Evolutionary conservation across 2,888 invertebrate genomes (phyloP), one percentile per base, ranked within the genome.

Genomic region (Odontothrips loti): DNA sequence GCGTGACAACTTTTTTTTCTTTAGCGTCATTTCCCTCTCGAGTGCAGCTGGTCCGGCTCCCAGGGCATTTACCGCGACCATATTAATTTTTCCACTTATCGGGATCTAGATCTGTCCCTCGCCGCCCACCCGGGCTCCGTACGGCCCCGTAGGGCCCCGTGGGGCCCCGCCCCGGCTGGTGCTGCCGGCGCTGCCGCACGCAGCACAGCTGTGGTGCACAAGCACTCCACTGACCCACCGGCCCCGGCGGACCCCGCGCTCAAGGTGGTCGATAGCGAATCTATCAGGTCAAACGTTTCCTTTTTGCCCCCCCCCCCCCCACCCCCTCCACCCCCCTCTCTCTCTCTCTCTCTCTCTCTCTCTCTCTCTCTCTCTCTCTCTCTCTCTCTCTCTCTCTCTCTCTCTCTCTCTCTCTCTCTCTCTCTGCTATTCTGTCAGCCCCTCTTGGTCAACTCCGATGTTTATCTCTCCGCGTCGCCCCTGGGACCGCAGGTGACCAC

Each of bases 21-120:
- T 43, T 43, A 6, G 3, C 34, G 34, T 43, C 34, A 43, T 43
- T 43, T 43, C 34, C 34, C 34, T 43, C 34, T 43, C 34, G 15
- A 51, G 51, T 51, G 51, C 58, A 58, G 68, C 27, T 27, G 27
- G 68, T 27, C 68, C 68, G 68, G 23, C 23, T 68, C 68, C 68
- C 68, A 68, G 23, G 23, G 27, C 68, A 75, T 75, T 75, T 75
- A 75, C 68, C 23, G 68, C 68, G 1, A 23, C 68, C 68, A 27
- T 75, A 75, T 75, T 75, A 75, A 27, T 75, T 75, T 75, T 75
- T 75, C 23, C 27, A n/a, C 15, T 27, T 27, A 75, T 27, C 68
- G 27, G 27, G 23, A 12, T 75, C 68, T 8, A 75, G 68, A 75
- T 75, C 68, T 75, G 68, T 23, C 58, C 58, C 34, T 43, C 23